phyloP scores from a whole-genome alignment of 2,888 invertebrate species.

The Apamea epomidion region DNA sequence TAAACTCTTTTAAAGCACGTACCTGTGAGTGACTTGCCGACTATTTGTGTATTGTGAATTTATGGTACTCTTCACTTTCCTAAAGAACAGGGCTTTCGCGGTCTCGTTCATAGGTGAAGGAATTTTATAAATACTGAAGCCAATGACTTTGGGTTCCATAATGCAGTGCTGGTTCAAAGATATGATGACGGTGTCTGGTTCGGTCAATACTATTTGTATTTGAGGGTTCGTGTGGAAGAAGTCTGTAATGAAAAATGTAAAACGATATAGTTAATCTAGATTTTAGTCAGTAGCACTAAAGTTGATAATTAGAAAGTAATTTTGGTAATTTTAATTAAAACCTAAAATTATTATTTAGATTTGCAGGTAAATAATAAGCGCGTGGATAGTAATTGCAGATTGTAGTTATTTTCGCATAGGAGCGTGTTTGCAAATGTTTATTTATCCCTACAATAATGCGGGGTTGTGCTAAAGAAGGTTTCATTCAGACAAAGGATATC shows the following conservation, averaged over 20 bases:
- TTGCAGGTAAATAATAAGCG: too few relatives aligned
- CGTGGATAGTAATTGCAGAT: not conserved
- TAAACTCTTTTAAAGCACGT: conserved; percentile 6
- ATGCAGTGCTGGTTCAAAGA: conserved; percentile 97
- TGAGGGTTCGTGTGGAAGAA: conserved; percentile 98
- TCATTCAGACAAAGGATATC: too few relatives aligned
- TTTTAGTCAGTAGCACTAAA: not conserved
- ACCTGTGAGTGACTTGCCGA: conserved; percentile 93
- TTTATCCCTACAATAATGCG: not conserved
- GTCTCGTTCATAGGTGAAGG: conserved; percentile 93
- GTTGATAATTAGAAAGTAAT: not conserved
- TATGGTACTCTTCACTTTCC: conserved; percentile 95
- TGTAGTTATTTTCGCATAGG: not conserved
- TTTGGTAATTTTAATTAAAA: not conserved
- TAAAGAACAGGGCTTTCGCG: conserved; percentile 95
- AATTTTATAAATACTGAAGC: conserved; percentile 96
- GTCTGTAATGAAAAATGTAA: conserved; percentile 85
- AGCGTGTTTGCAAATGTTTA: not conserved
- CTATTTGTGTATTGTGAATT: conserved; percentile 98
- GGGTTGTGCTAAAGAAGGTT: not conserved
- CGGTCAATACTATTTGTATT: conserved; percentile 94
- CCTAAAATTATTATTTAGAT: not conserved
- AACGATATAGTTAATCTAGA: not conserved
- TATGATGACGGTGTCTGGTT: conserved; percentile 92
- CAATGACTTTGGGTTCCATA: conserved; percentile 98